Conservation (phyloP, 2,797 vertebrate species). For the Schizopygopsis malacanthus region DNA sequence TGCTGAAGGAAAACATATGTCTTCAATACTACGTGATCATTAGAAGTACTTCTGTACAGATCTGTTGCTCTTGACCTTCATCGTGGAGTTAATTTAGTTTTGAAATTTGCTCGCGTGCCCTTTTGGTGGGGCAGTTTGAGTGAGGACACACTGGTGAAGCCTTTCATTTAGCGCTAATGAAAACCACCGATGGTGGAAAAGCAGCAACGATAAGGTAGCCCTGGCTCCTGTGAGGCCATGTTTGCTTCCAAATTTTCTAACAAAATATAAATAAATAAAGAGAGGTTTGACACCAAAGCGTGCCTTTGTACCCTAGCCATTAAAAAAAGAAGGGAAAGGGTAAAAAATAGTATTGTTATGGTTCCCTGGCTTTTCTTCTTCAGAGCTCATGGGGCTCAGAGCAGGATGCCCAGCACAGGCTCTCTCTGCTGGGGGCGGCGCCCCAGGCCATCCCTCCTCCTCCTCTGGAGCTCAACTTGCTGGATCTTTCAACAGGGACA, state of each 20-base stretch:
- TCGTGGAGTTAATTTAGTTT: conserved; percentile 58
- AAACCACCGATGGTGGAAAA: conserved; percentile 65
- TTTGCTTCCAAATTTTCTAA: not conserved
- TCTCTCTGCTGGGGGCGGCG: conserved; percentile 80
- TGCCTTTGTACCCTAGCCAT: conserved; percentile 30
- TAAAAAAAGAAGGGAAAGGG: conserved; percentile 41
- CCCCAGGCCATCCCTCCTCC: conserved; percentile 80
- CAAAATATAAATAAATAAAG: not conserved
- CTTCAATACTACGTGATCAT: conserved; percentile 62
- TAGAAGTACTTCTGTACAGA: conserved; percentile 70
- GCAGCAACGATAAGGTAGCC: conserved; percentile 4
- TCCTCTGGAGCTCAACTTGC: conserved; percentile 73
- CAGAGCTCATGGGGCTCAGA: conserved; percentile 75
- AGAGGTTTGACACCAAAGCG: conserved; percentile 41
- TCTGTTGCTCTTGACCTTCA: conserved; percentile 72
- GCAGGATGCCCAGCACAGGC: conserved; percentile 72
- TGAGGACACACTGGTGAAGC: conserved; percentile 64
- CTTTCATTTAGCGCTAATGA: conserved; percentile 67
- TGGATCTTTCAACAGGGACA: conserved; percentile 37
- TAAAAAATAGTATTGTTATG: conserved; percentile 39
- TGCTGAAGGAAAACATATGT: conserved; percentile 44
- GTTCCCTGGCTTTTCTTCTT: conserved; percentile 64
- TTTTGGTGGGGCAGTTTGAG: conserved; percentile 71
- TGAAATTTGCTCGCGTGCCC: conserved; percentile 64
- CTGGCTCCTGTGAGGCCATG: not conserved